Conservation (phyloP, 2,113 vertebrate species). For the Rhea americana region DNA sequence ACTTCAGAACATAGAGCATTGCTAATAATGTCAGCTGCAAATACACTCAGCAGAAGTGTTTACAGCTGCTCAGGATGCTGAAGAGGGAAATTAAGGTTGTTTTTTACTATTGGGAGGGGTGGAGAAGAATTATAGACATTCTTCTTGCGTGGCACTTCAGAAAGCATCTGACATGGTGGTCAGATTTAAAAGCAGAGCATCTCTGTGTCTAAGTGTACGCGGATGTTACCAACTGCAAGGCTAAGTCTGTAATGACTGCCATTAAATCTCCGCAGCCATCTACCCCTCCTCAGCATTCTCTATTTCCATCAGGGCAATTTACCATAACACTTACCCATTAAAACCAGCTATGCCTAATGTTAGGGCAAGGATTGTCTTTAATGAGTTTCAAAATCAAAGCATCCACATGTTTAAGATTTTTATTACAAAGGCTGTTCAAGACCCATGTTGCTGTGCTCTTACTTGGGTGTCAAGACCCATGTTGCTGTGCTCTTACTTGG, state of each 20-base stretch:
- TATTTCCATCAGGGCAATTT: background rate
- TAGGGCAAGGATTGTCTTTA: background rate
- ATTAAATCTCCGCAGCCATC: background rate
- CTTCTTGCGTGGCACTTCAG: background rate
- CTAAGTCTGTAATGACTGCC: background rate
- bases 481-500: background rate
- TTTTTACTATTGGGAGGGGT: background rate
- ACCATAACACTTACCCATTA: background rate
- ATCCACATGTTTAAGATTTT: background rate
- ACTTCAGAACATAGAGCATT: background rate
- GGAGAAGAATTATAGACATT: background rate
- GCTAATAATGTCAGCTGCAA: background rate
- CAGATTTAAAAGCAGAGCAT: background rate
- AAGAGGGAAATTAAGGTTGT: background rate
- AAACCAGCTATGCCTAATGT: background rate
- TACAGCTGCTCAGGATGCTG: background rate
- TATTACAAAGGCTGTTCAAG: background rate
- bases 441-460: background rate
- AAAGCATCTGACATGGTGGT: background rate
- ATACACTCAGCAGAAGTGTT: background rate
- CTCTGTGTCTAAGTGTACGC: background rate
- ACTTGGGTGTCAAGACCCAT: fast-evolving
- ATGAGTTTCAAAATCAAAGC: background rate
- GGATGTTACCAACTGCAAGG: background rate
- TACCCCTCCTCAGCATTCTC: background rate